Percentiles rank a stretch among this genome's conserved stretches.
Evolutionary conservation across 2,888 invertebrate genomes (phyloP).

Genomic region (Pollenia amentaria): DNA sequence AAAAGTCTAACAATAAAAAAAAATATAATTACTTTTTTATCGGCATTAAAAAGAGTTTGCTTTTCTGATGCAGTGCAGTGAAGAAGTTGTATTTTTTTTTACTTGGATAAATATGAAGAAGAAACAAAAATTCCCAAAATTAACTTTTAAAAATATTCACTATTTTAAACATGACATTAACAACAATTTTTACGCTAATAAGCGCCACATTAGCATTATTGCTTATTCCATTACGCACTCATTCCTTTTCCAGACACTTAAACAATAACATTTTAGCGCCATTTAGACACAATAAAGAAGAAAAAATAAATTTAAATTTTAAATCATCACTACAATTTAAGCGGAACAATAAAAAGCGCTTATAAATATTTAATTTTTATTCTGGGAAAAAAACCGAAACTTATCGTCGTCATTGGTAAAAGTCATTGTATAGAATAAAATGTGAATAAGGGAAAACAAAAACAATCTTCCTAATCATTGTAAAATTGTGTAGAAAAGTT

Average conservation of each 20-base stretch:
- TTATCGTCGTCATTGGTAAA: constrained; percentile 1
- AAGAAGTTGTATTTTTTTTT: too few species aligned
- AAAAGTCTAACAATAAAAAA: too few species aligned
- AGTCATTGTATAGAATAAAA: not conserved
- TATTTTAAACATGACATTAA: too few species aligned
- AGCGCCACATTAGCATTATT: constrained; percentile 54
- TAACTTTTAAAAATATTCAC: too few species aligned
- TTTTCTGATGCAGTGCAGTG: too few species aligned
- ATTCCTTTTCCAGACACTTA: constrained; percentile 32
- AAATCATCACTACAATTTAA: constrained; percentile 29
- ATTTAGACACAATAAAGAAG: constrained; percentile 14
- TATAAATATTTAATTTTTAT: constrained; percentile 53
- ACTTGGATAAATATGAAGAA: too few species aligned
- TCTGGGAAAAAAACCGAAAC: constrained; percentile 34
- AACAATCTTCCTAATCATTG: not conserved
- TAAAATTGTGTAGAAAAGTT: too few species aligned
- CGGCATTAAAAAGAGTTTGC: too few species aligned
- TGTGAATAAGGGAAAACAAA: not conserved
- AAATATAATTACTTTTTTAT: too few species aligned
- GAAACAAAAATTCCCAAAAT: too few species aligned
- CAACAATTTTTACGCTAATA: not conserved
- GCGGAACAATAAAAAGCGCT: constrained; percentile 1
- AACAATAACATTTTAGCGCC: constrained; percentile 59
- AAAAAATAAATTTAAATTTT: constrained; percentile 52
- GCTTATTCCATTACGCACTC: constrained; percentile 1